Evolutionary conservation across 2,888 invertebrate species (phyloP), one percentile per base, ranked within the genome.

Genomic region (Barypeithes pellucidus): DNA sequence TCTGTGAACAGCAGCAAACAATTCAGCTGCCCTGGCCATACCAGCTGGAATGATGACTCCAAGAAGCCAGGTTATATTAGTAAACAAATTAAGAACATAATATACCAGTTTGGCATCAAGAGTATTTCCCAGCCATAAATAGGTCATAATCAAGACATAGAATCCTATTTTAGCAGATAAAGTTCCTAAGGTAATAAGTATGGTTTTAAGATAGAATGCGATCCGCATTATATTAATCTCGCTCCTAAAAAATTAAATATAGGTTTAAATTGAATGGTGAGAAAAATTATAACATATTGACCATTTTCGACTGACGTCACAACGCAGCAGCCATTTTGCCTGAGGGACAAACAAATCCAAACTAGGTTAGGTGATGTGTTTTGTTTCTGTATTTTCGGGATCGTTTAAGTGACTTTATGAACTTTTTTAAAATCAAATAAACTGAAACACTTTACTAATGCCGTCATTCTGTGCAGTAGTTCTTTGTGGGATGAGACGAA

Each of bases 11-110:
- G 94, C 92, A 60, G 96, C 93, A 33, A 89, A 86, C 0, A 92
- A 90, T 87, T 97, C 96, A 0, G 95, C 93, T 50, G 93, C 89
- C 87, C 93, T 92, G 0, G 93, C 91, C 77, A 96, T 91, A 57
- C 92, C 94, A 87, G 93, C 92, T 0, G 98, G 97, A 80, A 97
- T 94, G 86, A 94, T 94, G 12, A 96, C 92, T 0, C 95, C 95
- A 91, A 97, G 93, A 12, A 94, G 92, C 79, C 94, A 92, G 36
- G 95, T 89, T 72, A 97, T 87, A 67, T 95, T 93, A 81, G 95
- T 95, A 87, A 95, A 97, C 84, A 96, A 94, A 8, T 96, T 93
- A n/a, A 95, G 93, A 60, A 96, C 90, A 72, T 96, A 94, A 86
- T 96, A 97, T n/a, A 95, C 94, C 82, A 90, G 90, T 83, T 96